Conservation (phyloP, 2,888 invertebrate genomes). For the Carcina quercana region DNA sequence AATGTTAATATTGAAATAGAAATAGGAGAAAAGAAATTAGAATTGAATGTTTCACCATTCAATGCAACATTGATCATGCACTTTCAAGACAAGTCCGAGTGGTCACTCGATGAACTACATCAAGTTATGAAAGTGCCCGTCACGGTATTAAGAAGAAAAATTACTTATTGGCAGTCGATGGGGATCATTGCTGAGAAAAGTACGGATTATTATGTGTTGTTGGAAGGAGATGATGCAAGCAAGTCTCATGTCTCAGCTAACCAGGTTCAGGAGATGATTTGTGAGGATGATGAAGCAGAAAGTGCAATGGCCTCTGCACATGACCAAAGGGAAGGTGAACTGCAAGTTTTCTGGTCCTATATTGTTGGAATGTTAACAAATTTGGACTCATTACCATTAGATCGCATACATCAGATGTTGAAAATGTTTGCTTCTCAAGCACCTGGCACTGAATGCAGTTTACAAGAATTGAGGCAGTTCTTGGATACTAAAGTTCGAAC, state of each 20-base stretch:
- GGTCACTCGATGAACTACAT: conserved; percentile 91
- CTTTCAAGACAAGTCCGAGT: conserved; percentile 90
- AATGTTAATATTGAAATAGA: conserved; percentile 93
- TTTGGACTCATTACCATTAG: conserved; percentile 91
- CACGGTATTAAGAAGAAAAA: conserved; percentile 88
- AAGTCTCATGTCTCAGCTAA: conserved; percentile 71
- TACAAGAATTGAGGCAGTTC: conserved; percentile 91
- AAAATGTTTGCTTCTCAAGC: conserved; percentile 98
- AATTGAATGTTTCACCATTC: conserved; percentile 91
- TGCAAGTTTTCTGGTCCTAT: conserved; percentile 97
- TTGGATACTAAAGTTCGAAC: conserved; percentile 94
- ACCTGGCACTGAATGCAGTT: conserved; percentile 90
- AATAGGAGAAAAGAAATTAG: conserved; percentile 84
- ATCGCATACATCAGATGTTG: conserved; percentile 96
- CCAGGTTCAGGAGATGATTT: conserved; percentile 78
- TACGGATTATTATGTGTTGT: conserved; percentile 82
- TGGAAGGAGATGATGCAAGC: conserved; percentile 76
- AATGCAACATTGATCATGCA: conserved; percentile 96
- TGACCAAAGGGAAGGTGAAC: conserved; percentile 94
- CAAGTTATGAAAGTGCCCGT: conserved; percentile 90
- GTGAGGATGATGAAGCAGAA: conserved; percentile 93
- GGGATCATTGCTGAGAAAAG: conserved; percentile 86
- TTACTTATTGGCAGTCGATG: conserved; percentile 96
- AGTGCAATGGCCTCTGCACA: conserved; percentile 96
- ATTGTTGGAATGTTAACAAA: conserved; percentile 98